phyloP scores from a whole-genome alignment of 2,797 vertebrate genomes.

The Danio albolineatus region DNA sequence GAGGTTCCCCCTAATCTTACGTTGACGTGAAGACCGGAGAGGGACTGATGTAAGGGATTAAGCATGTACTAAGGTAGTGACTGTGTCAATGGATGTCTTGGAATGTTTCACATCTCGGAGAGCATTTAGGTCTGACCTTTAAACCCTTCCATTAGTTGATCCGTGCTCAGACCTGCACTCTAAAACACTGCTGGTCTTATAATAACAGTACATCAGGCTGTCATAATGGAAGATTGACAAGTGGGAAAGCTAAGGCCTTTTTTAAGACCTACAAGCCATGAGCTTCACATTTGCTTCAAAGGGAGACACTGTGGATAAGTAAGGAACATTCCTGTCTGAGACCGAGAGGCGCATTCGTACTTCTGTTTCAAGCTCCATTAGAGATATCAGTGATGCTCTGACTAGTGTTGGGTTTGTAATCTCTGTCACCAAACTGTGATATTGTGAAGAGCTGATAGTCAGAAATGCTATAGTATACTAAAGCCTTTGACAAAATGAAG shows the following conservation, averaged over 20 bases:
- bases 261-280: background rate
- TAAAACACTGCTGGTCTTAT: constrained; percentile 20
- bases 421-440: background rate
- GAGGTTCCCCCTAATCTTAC: background rate
- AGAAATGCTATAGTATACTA: too few relatives aligned
- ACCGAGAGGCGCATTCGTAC: background rate
- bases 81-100: background rate
- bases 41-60: constrained; percentile 30
- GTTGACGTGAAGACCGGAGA: background rate
- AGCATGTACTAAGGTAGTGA: constrained; percentile 18
- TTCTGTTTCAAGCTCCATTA: background rate
- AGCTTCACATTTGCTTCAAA: background rate
- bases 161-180: background rate
- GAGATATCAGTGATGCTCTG: background rate
- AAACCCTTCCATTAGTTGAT: constrained; percentile 33
- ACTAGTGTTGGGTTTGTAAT: background rate
- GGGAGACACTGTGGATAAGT: background rate
- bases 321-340: background rate
- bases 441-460: too few relatives aligned
- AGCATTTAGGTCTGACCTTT: constrained; percentile 15
- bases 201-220: constrained; percentile 22
- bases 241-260: constrained; percentile 1
- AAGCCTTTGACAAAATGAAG: too few relatives aligned
- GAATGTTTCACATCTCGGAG: constrained; percentile 28
- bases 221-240: constrained; percentile 32